phyloP scores from a whole-genome alignment of 2,888 invertebrate genomes.

The Apotomis betuletana region DNA sequence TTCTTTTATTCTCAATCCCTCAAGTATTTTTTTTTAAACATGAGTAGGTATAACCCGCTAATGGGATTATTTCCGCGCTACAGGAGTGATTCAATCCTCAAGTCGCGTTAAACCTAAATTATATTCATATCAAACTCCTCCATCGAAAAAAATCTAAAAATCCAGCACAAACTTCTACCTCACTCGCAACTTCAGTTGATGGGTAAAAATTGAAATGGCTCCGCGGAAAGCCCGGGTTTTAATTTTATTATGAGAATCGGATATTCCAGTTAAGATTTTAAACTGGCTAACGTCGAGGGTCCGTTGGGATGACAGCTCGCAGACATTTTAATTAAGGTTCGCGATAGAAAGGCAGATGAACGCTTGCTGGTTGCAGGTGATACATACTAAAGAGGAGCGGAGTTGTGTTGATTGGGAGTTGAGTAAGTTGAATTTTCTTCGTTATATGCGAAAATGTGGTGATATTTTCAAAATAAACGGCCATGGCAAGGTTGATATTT shows the following conservation, averaged over 20 bases:
- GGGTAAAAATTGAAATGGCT: conserved; percentile 46
- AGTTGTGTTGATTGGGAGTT: not conserved
- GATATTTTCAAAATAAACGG: too few species aligned
- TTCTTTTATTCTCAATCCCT: too few species aligned
- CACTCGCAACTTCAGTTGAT: conserved; percentile 36
- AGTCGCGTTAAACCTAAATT: not conserved
- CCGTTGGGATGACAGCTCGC: conserved; percentile 51
- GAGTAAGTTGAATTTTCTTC: too few species aligned
- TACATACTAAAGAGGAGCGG: not conserved
- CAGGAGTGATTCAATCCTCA: not conserved
- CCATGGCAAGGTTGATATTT: too few species aligned
- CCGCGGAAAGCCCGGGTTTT: conserved; percentile 35
- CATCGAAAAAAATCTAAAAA: not conserved
- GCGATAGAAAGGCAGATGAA: conserved; percentile 39
- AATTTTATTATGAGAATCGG: conserved; percentile 42
- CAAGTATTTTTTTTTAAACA: too few species aligned
- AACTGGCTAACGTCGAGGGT: conserved; percentile 45
- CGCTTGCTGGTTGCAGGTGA: conserved; percentile 9
- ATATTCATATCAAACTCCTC: conserved; percentile 3
- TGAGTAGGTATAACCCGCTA: too few species aligned
- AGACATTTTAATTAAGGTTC: conserved; percentile 59
- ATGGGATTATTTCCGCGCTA: too few species aligned
- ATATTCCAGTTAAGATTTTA: conserved; percentile 47
- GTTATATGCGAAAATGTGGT: too few species aligned
- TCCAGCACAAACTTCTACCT: conserved; percentile 18